Evolutionary conservation across 64 coral and sea anemone genomes (phyloP).

Genomic region (Montipora sp.): DNA sequence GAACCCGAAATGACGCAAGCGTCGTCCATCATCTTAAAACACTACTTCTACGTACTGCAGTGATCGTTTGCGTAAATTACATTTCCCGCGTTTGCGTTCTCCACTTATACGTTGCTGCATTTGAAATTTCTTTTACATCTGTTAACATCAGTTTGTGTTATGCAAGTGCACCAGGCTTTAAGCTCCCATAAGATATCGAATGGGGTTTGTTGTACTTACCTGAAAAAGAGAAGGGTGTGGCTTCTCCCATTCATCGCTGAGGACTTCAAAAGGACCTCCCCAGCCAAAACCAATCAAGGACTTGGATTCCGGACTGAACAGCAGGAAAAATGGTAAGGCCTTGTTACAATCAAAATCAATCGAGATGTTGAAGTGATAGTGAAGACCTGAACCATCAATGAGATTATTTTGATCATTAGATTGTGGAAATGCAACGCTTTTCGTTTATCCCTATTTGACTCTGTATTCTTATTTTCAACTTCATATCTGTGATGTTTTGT

Average conservation of each 20-base stretch:
- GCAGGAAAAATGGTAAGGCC: slow-evolving; percentile 74
- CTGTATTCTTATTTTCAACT: too few relatives aligned
- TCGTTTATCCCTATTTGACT: background rate
- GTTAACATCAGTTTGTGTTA: too few relatives aligned
- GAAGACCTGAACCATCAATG: slow-evolving; percentile 33
- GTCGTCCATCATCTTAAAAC: too few relatives aligned
- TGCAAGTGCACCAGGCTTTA: too few relatives aligned
- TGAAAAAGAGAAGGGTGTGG: slow-evolving; percentile 59
- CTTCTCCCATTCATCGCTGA: slow-evolving; percentile 76
- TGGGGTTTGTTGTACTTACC: slow-evolving; percentile 6
- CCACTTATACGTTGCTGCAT: too few relatives aligned
- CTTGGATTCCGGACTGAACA: slow-evolving; percentile 57
- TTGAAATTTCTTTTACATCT: too few relatives aligned
- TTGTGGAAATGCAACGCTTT: background rate
- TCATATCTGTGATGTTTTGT: too few relatives aligned
- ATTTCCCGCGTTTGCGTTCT: too few relatives aligned
- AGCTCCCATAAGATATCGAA: too few relatives aligned
- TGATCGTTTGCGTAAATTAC: too few relatives aligned
- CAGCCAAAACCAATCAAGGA: slow-evolving; percentile 87
- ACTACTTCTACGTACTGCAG: too few relatives aligned
- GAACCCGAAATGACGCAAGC: too few relatives aligned
- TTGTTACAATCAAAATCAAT: slow-evolving; percentile 83
- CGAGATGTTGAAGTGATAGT: slow-evolving; percentile 88
- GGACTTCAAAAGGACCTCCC: slow-evolving; percentile 65
- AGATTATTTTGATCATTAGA: background rate